phyloP scores from a whole-genome alignment of 2,797 vertebrate species.

The Lemur catta region DNA sequence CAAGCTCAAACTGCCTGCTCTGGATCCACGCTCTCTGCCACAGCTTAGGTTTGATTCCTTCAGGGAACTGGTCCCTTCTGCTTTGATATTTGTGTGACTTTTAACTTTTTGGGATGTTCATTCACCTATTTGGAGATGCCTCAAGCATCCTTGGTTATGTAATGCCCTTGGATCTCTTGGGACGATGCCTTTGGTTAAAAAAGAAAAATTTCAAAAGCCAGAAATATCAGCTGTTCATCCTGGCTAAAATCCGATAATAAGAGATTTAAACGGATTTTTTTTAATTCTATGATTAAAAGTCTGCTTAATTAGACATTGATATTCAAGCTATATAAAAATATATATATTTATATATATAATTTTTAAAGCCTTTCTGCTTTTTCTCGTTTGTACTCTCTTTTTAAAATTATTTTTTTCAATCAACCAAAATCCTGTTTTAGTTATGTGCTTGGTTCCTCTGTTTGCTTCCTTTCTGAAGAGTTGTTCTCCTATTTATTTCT shows the following conservation, averaged over 20 bases:
- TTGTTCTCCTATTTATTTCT: not conserved
- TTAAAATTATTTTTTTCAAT: not conserved
- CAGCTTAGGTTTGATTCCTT: not conserved
- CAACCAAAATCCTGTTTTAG: not conserved
- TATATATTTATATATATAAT: not conserved
- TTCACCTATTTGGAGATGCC: not conserved
- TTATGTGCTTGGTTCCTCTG: not conserved
- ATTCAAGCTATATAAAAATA: not conserved
- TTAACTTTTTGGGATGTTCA: not conserved
- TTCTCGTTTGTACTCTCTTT: not conserved
- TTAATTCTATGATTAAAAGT: not conserved
- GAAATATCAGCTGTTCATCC: not conserved
- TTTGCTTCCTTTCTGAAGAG: not conserved
- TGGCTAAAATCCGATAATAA: not conserved
- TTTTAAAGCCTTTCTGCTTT: not conserved
- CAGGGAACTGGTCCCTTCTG: not conserved
- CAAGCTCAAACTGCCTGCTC: not conserved
- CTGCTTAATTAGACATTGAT: not conserved
- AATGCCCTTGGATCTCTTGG: not conserved
- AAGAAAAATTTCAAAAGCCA: not conserved
- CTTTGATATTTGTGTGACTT: not conserved
- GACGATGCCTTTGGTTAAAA: not conserved
- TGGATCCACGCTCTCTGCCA: not conserved
- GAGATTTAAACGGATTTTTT: not conserved
- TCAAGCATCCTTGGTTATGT: not conserved